Evolutionary conservation across 1,140 invertebrate genomes (phyloP), one percentile per base, ranked within the genome.

Genomic region (Cylas formicarius): DNA sequence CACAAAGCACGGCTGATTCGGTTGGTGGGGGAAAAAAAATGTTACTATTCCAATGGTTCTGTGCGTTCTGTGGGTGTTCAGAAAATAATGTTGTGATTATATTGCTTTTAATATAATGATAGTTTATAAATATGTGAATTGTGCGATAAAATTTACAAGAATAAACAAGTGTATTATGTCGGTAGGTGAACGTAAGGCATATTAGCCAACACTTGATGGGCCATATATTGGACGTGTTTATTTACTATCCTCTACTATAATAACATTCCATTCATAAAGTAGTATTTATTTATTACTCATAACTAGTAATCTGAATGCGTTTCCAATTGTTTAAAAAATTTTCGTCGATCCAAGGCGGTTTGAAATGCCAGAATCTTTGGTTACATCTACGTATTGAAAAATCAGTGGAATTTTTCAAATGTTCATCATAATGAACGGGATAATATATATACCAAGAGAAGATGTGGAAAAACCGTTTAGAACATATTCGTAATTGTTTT

Each of bases 251-350:
- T 43, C n/a, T 49, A 55, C 55, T 57, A 56, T 52, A 53, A 56
- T 50, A 58, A 52, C 55, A 57, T 52, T 59, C 48, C 57, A 59
- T 59, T 59, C 57, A 59, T 58, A 51, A 58, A 58, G 28, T 48
- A 45, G 27, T 44, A 44, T 44, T 44, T 52, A 33, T 45, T 47
- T 58, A 52, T 58, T 56, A 28, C 34, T 49, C 38, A 44, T 45
- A 18, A 37, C 20, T 22, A 6, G 9, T 10, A 14, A 29, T 21
- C 13, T 37, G 14, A 45, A 20, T 20, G 24, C 31, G 19, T 18
- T 18, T 11, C 6, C 13, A 28, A 41, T 41, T 21, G 8, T 42
- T 18, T 23, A 21, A 8, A 44, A 16, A 11, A 33, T 23, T 41
- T 11, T 40, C 18, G 13, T 29, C n/a, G n/a, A 31, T 26, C 16